Evolutionary conservation across 2,888 invertebrate species (phyloP).

Genomic region (Rhingia rostrata): DNA sequence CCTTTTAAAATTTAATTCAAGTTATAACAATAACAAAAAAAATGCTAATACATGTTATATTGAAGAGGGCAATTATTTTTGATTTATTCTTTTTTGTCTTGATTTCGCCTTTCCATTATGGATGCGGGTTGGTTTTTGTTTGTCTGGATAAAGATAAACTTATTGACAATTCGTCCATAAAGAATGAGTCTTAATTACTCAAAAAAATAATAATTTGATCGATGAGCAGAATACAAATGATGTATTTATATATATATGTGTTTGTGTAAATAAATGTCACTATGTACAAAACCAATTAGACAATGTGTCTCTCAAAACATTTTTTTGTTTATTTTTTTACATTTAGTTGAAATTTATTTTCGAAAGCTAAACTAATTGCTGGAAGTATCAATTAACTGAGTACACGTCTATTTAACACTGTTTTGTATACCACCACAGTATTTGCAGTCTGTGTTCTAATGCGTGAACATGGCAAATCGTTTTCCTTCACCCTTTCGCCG

Average conservation of each 20-base stretch:
- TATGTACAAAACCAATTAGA: background rate
- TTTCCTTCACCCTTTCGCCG: conserved; percentile 6
- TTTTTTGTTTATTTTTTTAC: conserved; percentile 2
- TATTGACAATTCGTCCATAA: conserved; percentile 49
- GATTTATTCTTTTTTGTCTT: background rate
- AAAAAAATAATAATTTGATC: conserved; percentile 26
- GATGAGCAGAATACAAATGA: conserved; percentile 53
- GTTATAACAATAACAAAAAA: background rate
- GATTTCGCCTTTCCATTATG: background rate
- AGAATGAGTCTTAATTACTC: conserved; percentile 40
- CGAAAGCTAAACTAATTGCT: conserved; percentile 12
- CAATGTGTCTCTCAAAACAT: conserved; percentile 3
- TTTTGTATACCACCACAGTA: background rate
- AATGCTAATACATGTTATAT: conserved; percentile 1
- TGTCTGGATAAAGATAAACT: conserved; percentile 48
- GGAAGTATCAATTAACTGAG: background rate
- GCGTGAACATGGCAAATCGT: background rate
- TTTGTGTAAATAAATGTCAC: background rate
- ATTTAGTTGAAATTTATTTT: background rate
- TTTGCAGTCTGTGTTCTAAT: background rate
- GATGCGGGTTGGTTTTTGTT: conserved; percentile 11
- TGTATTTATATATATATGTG: conserved; percentile 6
- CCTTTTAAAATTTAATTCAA: background rate
- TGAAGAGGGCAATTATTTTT: conserved; percentile 6
- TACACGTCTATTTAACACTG: background rate